These are phyloP conservation scores for Centropus bengalensis DNA, from an alignment of 2,113 vertebrate genomes.

Conservation along the genomic window DNA sequence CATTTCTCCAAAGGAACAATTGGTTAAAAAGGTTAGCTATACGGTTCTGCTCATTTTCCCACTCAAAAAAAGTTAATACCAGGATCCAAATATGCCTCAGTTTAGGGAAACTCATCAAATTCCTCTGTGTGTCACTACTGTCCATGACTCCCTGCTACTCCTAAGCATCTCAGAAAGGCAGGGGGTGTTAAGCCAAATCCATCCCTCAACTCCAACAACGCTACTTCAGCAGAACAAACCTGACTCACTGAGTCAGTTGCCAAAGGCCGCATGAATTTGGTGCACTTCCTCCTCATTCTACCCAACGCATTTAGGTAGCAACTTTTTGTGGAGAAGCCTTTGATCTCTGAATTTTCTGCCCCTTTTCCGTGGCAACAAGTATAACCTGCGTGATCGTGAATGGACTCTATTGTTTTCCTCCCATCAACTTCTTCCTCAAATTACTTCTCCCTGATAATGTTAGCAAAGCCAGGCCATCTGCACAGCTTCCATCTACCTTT, in stretches of 20 bases:
- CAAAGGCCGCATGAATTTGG: neutral
- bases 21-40: neutral
- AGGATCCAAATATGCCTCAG: neutral
- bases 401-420: slow-evolving; percentile 22
- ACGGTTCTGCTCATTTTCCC: neutral
- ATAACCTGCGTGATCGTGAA: neutral
- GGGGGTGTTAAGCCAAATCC: neutral
- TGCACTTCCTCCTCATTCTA: slow-evolving; percentile 3
- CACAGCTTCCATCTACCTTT: neutral
- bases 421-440: slow-evolving; percentile 1
- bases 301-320: neutral
- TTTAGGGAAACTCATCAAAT: neutral
- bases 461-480: neutral
- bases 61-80: neutral
- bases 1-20: neutral
- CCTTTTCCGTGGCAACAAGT: slow-evolving; percentile 2
- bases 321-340: slow-evolving; percentile 27
- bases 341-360: slow-evolving; percentile 50
- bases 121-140: accelerated
- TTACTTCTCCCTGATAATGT: neutral
- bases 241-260: neutral
- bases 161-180: neutral
- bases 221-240: neutral
- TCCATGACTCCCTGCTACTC: neutral
- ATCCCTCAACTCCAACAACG: neutral